Evolutionary conservation across 2,113 vertebrate genomes (phyloP).

Genomic region (Glaucomys volans): DNA sequence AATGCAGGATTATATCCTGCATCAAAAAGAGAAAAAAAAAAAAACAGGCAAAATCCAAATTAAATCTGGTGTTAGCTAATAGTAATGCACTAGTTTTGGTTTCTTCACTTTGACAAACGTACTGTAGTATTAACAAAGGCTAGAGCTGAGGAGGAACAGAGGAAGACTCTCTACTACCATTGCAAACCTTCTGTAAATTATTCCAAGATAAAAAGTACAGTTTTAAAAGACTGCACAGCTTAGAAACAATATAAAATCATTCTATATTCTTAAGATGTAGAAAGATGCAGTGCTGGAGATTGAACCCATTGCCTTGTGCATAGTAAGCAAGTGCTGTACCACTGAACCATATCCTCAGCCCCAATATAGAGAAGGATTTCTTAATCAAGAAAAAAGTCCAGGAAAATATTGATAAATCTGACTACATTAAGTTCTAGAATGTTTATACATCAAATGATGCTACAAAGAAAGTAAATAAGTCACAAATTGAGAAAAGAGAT

Average conservation of each 20-base stretch:
- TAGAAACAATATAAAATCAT: neutral
- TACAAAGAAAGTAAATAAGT: slow-evolving; percentile 14
- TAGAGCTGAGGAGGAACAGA: neutral
- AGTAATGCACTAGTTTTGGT: neutral
- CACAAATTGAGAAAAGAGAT: neutral
- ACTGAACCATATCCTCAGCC: no score
- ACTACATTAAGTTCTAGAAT: neutral
- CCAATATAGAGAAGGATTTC: neutral
- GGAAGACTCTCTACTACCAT: neutral
- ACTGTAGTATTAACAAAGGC: neutral
- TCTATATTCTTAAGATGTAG: neutral
- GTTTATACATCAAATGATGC: neutral
- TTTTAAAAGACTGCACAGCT: neutral
- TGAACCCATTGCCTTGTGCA: no score
- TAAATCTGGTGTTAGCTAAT: neutral
- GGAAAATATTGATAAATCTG: neutral
- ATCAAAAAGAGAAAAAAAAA: neutral
- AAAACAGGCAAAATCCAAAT: neutral
- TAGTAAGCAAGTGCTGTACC: no score
- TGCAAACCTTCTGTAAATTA: neutral
- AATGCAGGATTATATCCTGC: neutral
- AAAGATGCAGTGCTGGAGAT: no score
- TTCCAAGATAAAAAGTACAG: neutral
- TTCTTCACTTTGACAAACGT: neutral
- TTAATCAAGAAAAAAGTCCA: neutral